Evolutionary conservation across 2,113 vertebrate species (phyloP).

Genomic region (Danio rerio): DNA sequence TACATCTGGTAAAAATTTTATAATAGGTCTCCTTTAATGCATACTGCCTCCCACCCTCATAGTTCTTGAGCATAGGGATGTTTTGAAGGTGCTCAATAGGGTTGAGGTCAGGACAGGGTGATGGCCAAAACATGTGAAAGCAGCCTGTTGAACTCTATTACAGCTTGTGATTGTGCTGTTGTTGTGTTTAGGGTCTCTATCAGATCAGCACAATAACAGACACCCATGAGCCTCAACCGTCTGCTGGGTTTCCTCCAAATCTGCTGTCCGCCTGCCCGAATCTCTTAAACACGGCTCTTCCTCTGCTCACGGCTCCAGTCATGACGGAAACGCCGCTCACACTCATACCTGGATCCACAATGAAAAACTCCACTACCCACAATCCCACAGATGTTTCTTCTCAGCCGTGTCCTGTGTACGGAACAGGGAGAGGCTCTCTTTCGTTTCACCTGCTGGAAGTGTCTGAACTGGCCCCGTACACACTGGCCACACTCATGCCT

Average conservation of each 20-base stretch:
- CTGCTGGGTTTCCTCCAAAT: neutral
- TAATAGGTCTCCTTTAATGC: too few relatives aligned
- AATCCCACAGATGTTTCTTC: neutral
- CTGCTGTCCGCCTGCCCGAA: neutral
- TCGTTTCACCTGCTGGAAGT: conserved; percentile 45
- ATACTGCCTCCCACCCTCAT: too few relatives aligned
- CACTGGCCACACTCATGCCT: conserved; percentile 57
- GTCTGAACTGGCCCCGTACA: conserved; percentile 61
- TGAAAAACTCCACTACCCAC: neutral
- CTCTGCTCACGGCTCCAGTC: neutral
- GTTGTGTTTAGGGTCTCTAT: neutral
- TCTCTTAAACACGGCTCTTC: neutral
- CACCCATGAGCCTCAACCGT: neutral
- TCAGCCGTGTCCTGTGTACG: neutral
- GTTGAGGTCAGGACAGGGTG: too few relatives aligned
- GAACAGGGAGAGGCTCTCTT: neutral
- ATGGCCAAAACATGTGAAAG: too few relatives aligned
- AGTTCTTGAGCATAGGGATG: too few relatives aligned
- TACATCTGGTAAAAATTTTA: too few relatives aligned
- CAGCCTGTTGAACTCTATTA: too few relatives aligned
- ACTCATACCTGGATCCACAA: neutral
- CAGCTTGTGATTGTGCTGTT: neutral
- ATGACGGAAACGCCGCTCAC: neutral
- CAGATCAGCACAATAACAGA: neutral
- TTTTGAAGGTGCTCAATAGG: too few relatives aligned